phyloP scores from a whole-genome alignment of 2,888 invertebrate species.

The Eupithecia tripunctaria region DNA sequence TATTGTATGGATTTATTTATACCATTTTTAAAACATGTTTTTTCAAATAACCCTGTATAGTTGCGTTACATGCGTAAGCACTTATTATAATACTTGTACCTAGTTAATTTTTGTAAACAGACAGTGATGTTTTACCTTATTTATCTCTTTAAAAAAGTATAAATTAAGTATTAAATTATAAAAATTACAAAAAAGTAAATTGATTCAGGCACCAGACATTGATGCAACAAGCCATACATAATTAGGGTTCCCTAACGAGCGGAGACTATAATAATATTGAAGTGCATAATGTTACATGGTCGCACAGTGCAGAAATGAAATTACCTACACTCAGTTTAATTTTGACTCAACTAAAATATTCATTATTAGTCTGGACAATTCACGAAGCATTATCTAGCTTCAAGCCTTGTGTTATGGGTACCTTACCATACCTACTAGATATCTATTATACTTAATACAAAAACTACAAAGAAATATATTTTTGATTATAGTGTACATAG shows the following conservation, averaged over 20 bases:
- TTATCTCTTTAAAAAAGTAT: constrained; percentile 1
- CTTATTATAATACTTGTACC: not conserved
- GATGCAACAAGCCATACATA: constrained; percentile 25
- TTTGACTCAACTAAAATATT: no score
- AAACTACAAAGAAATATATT: no score
- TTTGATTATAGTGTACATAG: no score
- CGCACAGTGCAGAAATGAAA: not conserved
- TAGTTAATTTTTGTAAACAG: not conserved
- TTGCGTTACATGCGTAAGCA: not conserved
- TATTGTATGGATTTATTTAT: no score
- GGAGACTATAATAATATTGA: constrained; percentile 11
- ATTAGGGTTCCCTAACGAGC: constrained; percentile 28
- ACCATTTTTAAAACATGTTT: not conserved
- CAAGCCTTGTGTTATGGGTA: no score
- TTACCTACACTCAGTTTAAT: not conserved
- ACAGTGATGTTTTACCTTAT: not conserved
- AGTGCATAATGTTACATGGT: constrained; percentile 17
- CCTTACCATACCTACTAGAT: no score
- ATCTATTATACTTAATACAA: no score
- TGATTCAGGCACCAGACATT: constrained; percentile 16
- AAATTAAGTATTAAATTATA: not conserved
- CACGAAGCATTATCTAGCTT: no score
- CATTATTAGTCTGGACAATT: no score
- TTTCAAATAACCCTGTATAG: not conserved
- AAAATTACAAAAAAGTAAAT: constrained; percentile 19